These are phyloP conservation scores for Palythoa caribaeorum DNA, from an alignment of 92 coral and sea anemone genomes.

Conservation along the genomic window DNA sequence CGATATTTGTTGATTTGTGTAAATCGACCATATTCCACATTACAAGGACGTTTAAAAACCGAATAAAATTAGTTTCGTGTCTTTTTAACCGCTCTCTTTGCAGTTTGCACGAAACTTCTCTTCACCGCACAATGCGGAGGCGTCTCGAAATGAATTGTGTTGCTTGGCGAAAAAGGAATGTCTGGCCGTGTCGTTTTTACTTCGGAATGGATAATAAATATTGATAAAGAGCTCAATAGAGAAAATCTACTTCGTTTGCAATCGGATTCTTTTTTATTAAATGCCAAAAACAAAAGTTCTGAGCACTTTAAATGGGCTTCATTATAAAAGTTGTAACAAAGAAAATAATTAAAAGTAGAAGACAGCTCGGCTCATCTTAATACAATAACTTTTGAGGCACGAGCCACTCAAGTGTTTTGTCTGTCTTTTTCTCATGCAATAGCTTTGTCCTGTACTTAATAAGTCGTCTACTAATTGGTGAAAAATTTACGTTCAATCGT, in stretches of 20 bases:
- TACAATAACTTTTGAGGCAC: too few species aligned
- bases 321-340: background rate
- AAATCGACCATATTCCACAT: too few species aligned
- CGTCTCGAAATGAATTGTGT: background rate
- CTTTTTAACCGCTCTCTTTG: background rate
- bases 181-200: slow-evolving; percentile 10
- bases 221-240: slow-evolving; percentile 7
- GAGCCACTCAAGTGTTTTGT: too few species aligned
- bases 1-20: too few species aligned
- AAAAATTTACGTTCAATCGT: too few species aligned
- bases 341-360: background rate
- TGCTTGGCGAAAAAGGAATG: slow-evolving; percentile 39
- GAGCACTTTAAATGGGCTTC: background rate
- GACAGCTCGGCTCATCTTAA: too few species aligned
- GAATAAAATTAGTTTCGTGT: background rate
- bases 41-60: too few species aligned
- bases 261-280: too few species aligned
- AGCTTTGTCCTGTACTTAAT: too few species aligned
- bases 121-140: background rate
- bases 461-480: too few species aligned
- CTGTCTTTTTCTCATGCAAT: too few species aligned
- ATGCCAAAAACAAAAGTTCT: background rate
- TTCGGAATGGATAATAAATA: slow-evolving; percentile 13
- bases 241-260: background rate
- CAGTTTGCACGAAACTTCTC: background rate